Evolutionary conservation across 2,888 invertebrate genomes (phyloP).

Genomic region (Ceramica pisi): DNA sequence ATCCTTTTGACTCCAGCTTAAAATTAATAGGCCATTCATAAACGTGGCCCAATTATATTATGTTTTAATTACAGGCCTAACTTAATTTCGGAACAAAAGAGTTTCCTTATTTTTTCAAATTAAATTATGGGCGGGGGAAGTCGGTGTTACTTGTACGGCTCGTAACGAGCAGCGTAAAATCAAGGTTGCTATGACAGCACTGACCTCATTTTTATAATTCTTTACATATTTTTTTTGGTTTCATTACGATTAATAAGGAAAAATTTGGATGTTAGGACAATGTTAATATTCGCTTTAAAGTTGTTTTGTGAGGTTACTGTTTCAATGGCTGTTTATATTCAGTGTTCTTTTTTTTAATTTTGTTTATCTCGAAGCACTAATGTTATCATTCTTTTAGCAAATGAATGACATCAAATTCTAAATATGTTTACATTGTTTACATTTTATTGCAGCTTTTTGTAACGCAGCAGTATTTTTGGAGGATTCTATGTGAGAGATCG

Average conservation of each 20-base stretch:
- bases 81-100: constrained; percentile 67
- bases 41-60: constrained; percentile 75
- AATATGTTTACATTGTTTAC: constrained; percentile 6
- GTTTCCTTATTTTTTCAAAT: constrained; percentile 67
- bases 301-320: constrained; percentile 15
- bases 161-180: constrained; percentile 54
- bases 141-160: constrained; percentile 59
- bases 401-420: constrained; percentile 23
- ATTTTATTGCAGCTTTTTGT: constrained; percentile 41
- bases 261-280: neutral
- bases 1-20: constrained; percentile 73
- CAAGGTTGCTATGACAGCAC: constrained; percentile 56
- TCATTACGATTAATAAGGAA: constrained; percentile 17
- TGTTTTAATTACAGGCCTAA: constrained; percentile 73
- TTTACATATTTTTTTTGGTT: constrained; percentile 31
- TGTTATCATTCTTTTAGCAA: neutral
- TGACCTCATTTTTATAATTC: constrained; percentile 48
- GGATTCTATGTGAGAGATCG: neutral
- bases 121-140: constrained; percentile 59
- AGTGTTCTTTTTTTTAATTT: neutral
- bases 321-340: neutral
- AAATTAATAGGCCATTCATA: constrained; percentile 77
- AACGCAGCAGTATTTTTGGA: constrained; percentile 20
- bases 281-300: constrained; percentile 3
- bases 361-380: neutral